These are phyloP conservation scores for Ceyx cyanopectus DNA, from an alignment of 2,113 vertebrate species.

Conservation along the genomic window DNA sequence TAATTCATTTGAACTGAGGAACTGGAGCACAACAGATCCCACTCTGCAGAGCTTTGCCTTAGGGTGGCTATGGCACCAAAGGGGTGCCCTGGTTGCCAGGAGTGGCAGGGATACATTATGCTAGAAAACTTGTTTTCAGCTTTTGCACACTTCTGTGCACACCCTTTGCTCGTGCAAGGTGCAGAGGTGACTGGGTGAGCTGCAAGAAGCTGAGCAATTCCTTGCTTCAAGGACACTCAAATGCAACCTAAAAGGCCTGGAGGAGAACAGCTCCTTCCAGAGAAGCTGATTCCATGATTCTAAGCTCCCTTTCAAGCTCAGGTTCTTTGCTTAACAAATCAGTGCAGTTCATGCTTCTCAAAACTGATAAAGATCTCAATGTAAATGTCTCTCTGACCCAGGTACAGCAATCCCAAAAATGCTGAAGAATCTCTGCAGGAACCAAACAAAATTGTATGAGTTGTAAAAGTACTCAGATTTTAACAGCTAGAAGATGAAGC, in stretches of 20 bases:
- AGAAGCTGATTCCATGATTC: not conserved
- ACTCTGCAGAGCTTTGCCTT: not conserved
- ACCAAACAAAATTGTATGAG: not conserved
- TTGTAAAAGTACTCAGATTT: not conserved
- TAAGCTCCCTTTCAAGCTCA: not conserved
- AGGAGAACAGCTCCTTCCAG: slow-evolving; percentile 3
- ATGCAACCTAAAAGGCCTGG: not conserved
- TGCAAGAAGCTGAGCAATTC: not conserved
- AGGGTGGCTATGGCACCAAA: not conserved
- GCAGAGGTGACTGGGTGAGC: not conserved
- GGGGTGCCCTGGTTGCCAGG: not conserved
- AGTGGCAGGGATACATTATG: not conserved
- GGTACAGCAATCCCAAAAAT: not conserved
- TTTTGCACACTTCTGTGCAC: not conserved
- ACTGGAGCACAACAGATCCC: not conserved
- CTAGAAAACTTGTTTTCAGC: not conserved
- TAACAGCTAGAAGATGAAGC: not conserved
- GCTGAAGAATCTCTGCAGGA: not conserved
- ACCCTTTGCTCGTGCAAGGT: not conserved
- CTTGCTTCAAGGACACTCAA: not conserved
- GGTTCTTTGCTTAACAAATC: slow-evolving; percentile 62
- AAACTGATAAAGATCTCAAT: slow-evolving; percentile 18
- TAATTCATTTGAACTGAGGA: not conserved
- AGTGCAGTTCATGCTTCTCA: not conserved
- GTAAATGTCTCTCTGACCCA: not conserved